These are phyloP conservation scores for Mus minutoides DNA, from an alignment of 2,797 vertebrate species.

Conservation along the genomic window DNA sequence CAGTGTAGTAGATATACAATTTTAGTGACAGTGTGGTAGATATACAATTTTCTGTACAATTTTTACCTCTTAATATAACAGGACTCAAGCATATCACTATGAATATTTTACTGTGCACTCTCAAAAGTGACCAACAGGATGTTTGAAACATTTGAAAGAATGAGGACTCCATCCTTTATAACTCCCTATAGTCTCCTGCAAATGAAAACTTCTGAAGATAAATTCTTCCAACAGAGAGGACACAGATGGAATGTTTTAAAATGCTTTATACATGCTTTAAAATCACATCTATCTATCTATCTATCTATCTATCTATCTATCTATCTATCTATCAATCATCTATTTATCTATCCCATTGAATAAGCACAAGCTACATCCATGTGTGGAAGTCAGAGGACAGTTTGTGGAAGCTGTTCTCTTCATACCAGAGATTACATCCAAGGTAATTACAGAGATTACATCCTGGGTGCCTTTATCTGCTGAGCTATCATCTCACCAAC, in stretches of 20 bases:
- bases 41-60: background rate
- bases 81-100: background rate
- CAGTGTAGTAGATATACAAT: too few relatives aligned
- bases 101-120: background rate
- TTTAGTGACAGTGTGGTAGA: background rate
- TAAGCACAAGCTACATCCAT: too few relatives aligned
- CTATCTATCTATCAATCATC: too few relatives aligned
- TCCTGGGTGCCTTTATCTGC: background rate
- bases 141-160: background rate
- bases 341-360: too few relatives aligned
- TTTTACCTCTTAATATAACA: background rate
- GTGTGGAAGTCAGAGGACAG: background rate
- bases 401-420: background rate
- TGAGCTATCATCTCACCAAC: background rate
- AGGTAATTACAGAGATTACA: background rate
- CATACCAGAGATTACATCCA: background rate
- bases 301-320: too few relatives aligned
- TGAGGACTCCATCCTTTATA: conserved; percentile 3
- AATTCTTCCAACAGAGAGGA: conserved; percentile 35
- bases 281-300: background rate
- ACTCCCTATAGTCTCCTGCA: background rate
- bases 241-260: background rate
- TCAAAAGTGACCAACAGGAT: background rate
- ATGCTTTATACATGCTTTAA: background rate
- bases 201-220: conserved; percentile 44